Base-by-base conservation (phyloP, 1,140 invertebrate genomes). In the Melitaea cinxia region DNA sequence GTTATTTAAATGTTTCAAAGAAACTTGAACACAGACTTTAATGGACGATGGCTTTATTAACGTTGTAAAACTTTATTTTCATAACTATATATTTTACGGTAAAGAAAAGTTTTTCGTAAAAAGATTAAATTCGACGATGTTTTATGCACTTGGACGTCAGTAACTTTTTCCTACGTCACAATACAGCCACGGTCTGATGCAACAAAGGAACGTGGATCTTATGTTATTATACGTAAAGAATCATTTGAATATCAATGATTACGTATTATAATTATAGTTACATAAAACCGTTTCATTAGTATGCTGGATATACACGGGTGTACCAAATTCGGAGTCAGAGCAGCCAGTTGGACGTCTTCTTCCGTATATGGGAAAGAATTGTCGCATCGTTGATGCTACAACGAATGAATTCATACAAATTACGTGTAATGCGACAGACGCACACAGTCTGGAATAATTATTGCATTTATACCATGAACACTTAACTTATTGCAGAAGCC, bases 301-400 rank as follows among this genome's bases (percentile, higher is more conserved):
- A 70, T 70, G 60, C 68, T 42, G 26, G n/a, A 55, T 58, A 54
- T 33, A 26, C 50, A 60, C 62, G 30, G 47, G 52, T 17, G 59
- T 59, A 42, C 64, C 68, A 42, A 70, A 67, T 70, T 63, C 49
- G 64, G 68, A 28, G 23, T 52, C 42, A 28, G 39, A 63, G 19
- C 26, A 60, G 58, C 53, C 57, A 52, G 68, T 67, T 62, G 60
- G 52, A 47, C 52, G 60, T 63, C 37, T 57, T 24, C 55, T 57
- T 50, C 52, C 62, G 33, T 62, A 62, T 53, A 68, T 58, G 60
- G 66, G 10, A 58, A 35, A 39, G 60, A 45, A 55, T 54, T 45
- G 59, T 55, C 54, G 60, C 39, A 33, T 26, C 59, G 14, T 15
- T 17, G 39, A 17, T 55, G 39, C 39, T 45, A 45, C 39, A 45